These are phyloP conservation scores for Pristionchus maxplancki DNA, from an alignment of 2,888 invertebrate species.

Conservation along the genomic window DNA sequence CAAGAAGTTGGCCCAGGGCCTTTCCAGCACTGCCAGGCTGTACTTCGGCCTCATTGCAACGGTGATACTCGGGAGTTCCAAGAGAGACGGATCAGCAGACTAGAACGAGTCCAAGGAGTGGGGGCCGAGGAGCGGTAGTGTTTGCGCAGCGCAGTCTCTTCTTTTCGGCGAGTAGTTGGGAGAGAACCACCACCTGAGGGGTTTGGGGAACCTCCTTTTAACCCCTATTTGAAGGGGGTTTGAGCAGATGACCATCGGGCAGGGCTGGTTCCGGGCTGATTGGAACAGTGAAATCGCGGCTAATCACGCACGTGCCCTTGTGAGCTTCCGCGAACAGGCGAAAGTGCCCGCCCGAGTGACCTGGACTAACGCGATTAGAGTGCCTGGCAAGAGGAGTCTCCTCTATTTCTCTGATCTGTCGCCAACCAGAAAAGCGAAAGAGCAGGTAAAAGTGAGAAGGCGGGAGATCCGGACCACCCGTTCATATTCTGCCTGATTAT, in stretches of 20 bases:
- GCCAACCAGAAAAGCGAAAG: neutral
- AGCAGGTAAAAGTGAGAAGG: neutral
- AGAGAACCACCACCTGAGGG: conserved; percentile 22
- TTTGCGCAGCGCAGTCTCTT: conserved; percentile 11
- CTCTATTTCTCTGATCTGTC: neutral
- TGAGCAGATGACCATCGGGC: neutral
- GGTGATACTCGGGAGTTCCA: neutral
- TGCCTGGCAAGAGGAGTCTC: neutral
- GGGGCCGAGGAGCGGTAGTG: neutral
- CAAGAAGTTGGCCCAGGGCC: conserved; percentile 66
- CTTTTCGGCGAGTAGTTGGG: conserved; percentile 4
- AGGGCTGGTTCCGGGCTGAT: neutral
- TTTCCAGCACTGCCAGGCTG: conserved; percentile 64
- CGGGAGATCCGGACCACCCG: neutral
- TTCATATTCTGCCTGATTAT: neutral
- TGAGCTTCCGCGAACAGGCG: conserved; percentile 21
- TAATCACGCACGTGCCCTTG: neutral
- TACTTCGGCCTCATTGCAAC: neutral
- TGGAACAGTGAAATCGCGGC: conserved; percentile 16
- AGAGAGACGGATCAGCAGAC: neutral
- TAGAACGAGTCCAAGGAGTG: neutral
- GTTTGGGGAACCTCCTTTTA: neutral
- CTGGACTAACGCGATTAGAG: conserved; percentile 14
- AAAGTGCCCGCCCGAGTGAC: conserved; percentile 18
- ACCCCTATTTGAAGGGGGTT: neutral